A percentile compares a stretch with the other conserved stretches of the same genome.
Conservation (phyloP, 2,797 vertebrate genomes). For the Pangasius larnaudii region DNA sequence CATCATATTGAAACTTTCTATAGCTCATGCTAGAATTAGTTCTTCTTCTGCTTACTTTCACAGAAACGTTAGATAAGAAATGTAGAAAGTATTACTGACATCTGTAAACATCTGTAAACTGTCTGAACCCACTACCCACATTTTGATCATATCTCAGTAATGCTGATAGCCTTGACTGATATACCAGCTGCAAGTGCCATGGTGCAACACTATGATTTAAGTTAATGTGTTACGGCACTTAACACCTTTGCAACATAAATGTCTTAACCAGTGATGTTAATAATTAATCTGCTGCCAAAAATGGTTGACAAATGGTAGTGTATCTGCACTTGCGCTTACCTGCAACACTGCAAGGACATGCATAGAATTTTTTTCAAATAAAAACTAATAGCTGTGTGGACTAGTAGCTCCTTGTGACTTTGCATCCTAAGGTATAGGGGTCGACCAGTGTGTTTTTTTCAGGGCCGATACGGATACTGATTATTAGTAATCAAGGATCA, state of each 20-base stretch:
- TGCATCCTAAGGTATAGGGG: neutral
- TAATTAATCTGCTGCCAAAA: neutral
- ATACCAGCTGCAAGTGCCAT: neutral
- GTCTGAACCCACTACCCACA: neutral
- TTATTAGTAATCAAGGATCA: neutral
- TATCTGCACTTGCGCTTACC: neutral
- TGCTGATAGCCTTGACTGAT: neutral
- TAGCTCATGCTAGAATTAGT: neutral
- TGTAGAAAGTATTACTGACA: neutral
- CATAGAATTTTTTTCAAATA: neutral
- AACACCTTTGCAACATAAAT: neutral
- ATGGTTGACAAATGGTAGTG: neutral
- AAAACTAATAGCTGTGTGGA: neutral
- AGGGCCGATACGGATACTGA: neutral
- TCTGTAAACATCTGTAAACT: neutral
- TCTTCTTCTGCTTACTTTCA: neutral
- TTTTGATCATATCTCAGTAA: neutral
- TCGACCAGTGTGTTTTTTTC: neutral
- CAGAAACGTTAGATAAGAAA: neutral
- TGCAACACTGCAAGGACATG: neutral
- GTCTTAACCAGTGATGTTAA: neutral
- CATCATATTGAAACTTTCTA: neutral
- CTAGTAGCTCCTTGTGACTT: neutral
- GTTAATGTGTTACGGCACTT: neutral
- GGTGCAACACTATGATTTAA: neutral